Base-by-base conservation (phyloP, 1,140 invertebrate genomes). In the Drosophila chauvacae region DNA sequence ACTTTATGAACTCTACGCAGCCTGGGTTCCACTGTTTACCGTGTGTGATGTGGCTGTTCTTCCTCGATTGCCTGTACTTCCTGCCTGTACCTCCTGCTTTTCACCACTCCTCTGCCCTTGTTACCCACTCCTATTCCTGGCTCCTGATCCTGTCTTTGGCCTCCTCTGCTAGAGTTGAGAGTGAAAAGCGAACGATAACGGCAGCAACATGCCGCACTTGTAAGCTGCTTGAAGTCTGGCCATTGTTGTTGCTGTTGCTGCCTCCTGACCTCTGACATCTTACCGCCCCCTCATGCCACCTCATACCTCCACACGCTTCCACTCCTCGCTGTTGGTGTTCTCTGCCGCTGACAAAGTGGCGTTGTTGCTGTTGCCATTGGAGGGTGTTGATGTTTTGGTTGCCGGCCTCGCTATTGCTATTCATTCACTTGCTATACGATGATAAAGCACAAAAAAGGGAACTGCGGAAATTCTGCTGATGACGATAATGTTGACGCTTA, bases 391-490 rank as follows among this genome's bases (percentile, higher is more conserved):
- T 88, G 84, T 87, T 87, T 87, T 88, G 76, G 80, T 83, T 86
- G 73, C 81, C 84, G 81, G 62, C 62, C 63, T 48, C 70, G 81
- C 72, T 44, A 86, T 83, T 88, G 84, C 85, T 90, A 88, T 90
- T 88, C 84, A 88, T 90, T 88, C 85, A 88, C 80, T 88, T 75
- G 84, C 83, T 90, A 56, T 56, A 65, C 84, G 81, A 88, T 90
- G 84, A 88, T 88, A 90, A 90, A 90, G 85, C 85, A 90, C 77
- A 90, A 88, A 88, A 79, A 87, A 88, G 76, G 77, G 55, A 79
- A 84, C 85, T 74, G 77, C 85, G 85, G 84, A 88, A 90, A 88
- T 88, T 84, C 81, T 90, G 84, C 84, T 88, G 84, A 88, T 90
- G 84, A 88, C 85, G 84, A 88, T 88, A 88, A 88, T 88, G 80